Evolutionary conservation across 2,797 vertebrate genomes (phyloP), one percentile per base, ranked within the genome.

Genomic region (Poeciliopsis infans): DNA sequence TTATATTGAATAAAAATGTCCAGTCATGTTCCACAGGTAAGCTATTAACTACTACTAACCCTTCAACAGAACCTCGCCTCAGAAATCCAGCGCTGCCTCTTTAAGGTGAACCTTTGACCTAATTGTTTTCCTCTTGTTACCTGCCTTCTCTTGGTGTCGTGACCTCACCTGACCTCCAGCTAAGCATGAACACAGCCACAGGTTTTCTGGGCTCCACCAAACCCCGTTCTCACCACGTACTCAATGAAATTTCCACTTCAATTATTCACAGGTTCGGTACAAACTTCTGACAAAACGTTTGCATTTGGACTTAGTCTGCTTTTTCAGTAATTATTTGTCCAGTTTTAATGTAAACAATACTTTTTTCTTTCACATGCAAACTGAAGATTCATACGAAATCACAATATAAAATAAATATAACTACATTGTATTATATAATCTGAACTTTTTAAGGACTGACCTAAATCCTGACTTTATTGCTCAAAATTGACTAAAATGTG

Each of bases 101-200:
- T 45, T 45, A 70, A 70, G 68, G 46, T 45, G 15, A 70, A 70
- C 68, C 68, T 77, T 79, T 74, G 70, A 74, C 85, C 83, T 80
- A 68, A 25, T 47, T 57, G 73, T 77, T 70, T 57, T 79, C 68
- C 68, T 72, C 76, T 61, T 83, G 77, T 83, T 80, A 88, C 85
- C 78, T 81, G 72, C 80, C 80, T 70, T 76, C 77, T 91, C 81
- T 87, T 61, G 87, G 88, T 92, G 86, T 84, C 72, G 83, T 91
- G 89, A 89, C 84, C 79, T 90, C 88, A 90, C 89, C 88, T 90
- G 77, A 88, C 72, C 77, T 74, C 51, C 59, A 81, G 83, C 81
- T 84, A 86, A 88, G 92, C 91, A 93, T 92, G 92, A 92, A 74
- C 85, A 79, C 86, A 68, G 83, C 77, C 45, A n/a, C 80, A 57